Evolutionary conservation across 2,797 vertebrate genomes (phyloP).

Genomic region (Scyliorhinus canicula): DNA sequence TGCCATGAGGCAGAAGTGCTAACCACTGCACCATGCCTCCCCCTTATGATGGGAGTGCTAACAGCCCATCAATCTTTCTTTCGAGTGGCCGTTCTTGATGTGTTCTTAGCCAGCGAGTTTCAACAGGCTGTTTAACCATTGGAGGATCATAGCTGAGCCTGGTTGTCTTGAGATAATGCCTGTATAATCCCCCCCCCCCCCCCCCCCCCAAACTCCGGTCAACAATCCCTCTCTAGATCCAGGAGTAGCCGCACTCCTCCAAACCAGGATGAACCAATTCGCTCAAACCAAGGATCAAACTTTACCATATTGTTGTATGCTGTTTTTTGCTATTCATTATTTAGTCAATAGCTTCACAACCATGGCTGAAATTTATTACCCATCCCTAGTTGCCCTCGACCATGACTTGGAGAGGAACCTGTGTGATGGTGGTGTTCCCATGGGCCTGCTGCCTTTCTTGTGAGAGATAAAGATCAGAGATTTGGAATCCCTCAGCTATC

Average conservation of each 20-base stretch:
- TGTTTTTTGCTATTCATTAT: background rate
- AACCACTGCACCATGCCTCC: no score
- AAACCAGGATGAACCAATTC: background rate
- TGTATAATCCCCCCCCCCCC: background rate
- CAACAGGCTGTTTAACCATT: background rate
- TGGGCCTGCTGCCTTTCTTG: background rate
- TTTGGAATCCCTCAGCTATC: background rate
- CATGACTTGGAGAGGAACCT: background rate
- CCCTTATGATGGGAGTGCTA: no score
- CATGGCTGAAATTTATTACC: background rate
- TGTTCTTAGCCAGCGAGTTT: background rate
- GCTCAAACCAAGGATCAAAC: background rate
- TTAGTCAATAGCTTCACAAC: background rate
- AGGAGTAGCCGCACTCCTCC: background rate
- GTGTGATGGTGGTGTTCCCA: background rate
- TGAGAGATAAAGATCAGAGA: background rate
- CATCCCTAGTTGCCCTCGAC: background rate
- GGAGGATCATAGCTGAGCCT: background rate
- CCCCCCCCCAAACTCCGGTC: background rate
- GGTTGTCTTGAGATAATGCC: background rate
- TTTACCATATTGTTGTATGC: background rate
- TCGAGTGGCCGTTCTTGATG: background rate
- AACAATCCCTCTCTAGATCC: no score
- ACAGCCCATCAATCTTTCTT: background rate
- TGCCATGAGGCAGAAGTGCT: no score